Evolutionary conservation across 2,113 vertebrate species (phyloP).

Genomic region (Chloebia gouldiae): DNA sequence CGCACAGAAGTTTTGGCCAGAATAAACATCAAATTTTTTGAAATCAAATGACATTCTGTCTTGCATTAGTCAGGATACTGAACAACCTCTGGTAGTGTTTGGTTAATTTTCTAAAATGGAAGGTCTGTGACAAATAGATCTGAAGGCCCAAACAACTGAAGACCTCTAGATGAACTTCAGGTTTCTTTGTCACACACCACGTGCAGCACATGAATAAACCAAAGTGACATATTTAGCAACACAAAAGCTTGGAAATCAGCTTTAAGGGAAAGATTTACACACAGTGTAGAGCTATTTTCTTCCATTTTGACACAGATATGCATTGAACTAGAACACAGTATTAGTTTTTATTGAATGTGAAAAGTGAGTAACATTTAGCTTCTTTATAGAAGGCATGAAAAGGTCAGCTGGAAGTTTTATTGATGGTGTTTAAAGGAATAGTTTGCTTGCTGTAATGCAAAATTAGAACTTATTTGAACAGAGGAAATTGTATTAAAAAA

Average conservation of each 20-base stretch:
- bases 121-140: not conserved
- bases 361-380: constrained; percentile 45
- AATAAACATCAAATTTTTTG: not conserved
- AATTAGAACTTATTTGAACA: not conserved
- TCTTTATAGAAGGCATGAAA: constrained; percentile 13
- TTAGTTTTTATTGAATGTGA: constrained; percentile 57
- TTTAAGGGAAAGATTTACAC: constrained; percentile 1
- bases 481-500: not conserved
- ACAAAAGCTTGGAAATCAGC: not conserved
- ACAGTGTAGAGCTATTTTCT: not conserved
- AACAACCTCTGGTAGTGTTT: not conserved
- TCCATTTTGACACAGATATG: constrained; percentile 10
- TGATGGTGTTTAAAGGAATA: not conserved
- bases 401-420: constrained; percentile 36
- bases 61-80: not conserved
- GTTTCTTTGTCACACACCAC: not conserved
- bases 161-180: not conserved
- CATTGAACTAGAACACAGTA: constrained; percentile 46
- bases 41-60: not conserved
- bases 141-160: not conserved
- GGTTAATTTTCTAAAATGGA: not conserved
- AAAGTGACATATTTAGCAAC: not conserved
- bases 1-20: not conserved
- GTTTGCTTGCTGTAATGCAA: not conserved
- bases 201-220: not conserved